Conservation (phyloP, 2,113 vertebrate genomes). For the Nibea albiflora region DNA sequence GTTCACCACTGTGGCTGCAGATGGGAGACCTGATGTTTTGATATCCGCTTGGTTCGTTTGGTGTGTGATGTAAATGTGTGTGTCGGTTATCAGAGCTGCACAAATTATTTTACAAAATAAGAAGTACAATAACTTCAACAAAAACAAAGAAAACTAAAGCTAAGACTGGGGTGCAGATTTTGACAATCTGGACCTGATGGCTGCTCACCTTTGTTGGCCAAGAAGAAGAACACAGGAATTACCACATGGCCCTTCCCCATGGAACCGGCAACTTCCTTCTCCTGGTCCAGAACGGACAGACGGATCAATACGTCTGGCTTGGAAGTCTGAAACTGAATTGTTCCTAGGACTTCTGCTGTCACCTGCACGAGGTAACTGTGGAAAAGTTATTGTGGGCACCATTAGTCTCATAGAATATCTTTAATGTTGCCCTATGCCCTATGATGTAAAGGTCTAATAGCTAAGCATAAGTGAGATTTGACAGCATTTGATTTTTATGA, state of each 20-base stretch:
- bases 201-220: constrained; percentile 83
- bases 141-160: neutral
- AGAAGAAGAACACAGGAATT: constrained; percentile 89
- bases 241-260: constrained; percentile 87
- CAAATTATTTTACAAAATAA: neutral
- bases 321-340: constrained; percentile 89
- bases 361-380: constrained; percentile 86
- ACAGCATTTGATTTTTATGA: neutral
- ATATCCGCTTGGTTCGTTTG: neutral
- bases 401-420: neutral
- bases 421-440: neutral
- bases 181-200: neutral
- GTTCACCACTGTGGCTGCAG: neutral
- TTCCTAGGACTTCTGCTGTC: constrained; percentile 76
- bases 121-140: no score
- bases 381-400: neutral
- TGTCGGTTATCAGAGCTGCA: neutral
- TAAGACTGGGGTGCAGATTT: no score
- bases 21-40: neutral
- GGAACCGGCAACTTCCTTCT: constrained; percentile 78
- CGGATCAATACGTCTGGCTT: constrained; percentile 85
- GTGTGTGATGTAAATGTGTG: neutral
- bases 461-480: neutral
- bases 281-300: constrained; percentile 88
- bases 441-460: neutral